These are phyloP conservation scores for Leptodactylus fuscus DNA, from an alignment of 2,113 vertebrate genomes.

Conservation along the genomic window DNA sequence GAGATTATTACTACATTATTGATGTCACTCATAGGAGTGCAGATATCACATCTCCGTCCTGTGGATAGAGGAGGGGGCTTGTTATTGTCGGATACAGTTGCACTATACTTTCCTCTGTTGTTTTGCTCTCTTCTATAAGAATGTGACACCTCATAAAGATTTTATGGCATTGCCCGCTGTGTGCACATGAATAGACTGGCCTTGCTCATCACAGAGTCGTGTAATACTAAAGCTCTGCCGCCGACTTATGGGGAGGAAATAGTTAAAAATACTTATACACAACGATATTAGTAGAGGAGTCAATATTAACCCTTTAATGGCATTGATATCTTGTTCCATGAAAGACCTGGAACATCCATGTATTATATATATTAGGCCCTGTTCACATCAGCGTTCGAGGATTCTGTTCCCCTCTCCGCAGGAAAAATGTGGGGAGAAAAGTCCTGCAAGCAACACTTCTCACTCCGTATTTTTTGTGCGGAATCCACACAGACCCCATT, in stretches of 20 bases:
- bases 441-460: too few species aligned
- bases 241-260: too few species aligned
- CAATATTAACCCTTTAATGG: background rate
- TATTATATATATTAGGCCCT: too few species aligned
- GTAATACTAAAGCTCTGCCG: background rate
- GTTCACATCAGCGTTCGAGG: too few species aligned
- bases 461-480: too few species aligned
- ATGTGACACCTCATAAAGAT: constrained; percentile 38
- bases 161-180: constrained; percentile 12
- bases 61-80: background rate
- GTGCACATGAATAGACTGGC: background rate
- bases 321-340: background rate
- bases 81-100: background rate
- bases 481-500: too few species aligned
- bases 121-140: constrained; percentile 33
- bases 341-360: too few species aligned
- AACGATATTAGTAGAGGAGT: too few species aligned
- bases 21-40: background rate
- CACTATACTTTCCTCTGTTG: constrained; percentile 6
- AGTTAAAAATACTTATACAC: too few species aligned
- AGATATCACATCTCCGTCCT: background rate
- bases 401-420: too few species aligned
- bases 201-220: background rate
- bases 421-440: too few species aligned
- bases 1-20: background rate